A percentile compares a stretch with the other conserved stretches of the same genome.
Evolutionary conservation across 1,140 invertebrate genomes (phyloP).

Genomic region (roundworm (Caenorhabditis elegans)): WBcel235 BX284602.5:13469001-13469500

Average conservation of each 20-base stretch:
- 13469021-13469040: too few relatives aligned
- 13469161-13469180: too few relatives aligned
- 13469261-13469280: not conserved
- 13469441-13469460: not conserved
- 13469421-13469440: slow-evolving; percentile 25
- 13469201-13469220: not conserved
- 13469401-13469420: not conserved
- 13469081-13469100: too few relatives aligned
- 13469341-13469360: not conserved
- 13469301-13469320: slow-evolving; percentile 22
- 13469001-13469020: too few relatives aligned
- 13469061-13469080: too few relatives aligned
- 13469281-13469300: not conserved
- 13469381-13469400: not conserved
- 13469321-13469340: not conserved
- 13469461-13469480: slow-evolving; percentile 17
- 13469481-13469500: too few relatives aligned
- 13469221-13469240: not conserved
- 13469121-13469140: too few relatives aligned
- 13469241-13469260: too few relatives aligned
- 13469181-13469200: too few relatives aligned
- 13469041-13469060: too few relatives aligned
- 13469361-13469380: slow-evolving; percentile 16
- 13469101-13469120: too few relatives aligned
- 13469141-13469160: too few relatives aligned